Percentiles rank a stretch among this genome's conserved stretches.
Conservation (phyloP, 2,888 invertebrate species). For the Cloeon dipterum region DNA sequence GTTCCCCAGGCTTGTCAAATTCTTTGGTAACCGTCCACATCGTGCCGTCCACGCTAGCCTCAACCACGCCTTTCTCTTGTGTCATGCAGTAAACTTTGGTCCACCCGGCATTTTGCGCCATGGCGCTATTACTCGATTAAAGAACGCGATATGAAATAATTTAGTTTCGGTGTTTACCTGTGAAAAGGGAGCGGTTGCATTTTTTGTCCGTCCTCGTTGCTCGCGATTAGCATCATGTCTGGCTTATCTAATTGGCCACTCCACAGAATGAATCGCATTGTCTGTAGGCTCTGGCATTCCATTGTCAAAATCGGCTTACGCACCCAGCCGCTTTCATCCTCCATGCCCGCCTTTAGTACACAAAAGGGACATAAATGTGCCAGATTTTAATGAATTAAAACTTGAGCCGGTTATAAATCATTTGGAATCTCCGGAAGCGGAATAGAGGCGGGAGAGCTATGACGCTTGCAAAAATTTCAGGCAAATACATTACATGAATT, state of each 20-base stretch:
- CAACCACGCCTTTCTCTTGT: slow-evolving; percentile 42
- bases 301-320: not conserved
- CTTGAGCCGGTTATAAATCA: too few species aligned
- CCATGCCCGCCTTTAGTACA: not conserved
- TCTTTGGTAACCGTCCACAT: not conserved
- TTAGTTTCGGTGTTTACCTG: too few species aligned
- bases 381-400: too few species aligned
- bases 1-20: slow-evolving; percentile 17
- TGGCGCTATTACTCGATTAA: not conserved
- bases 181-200: slow-evolving; percentile 33
- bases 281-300: not conserved
- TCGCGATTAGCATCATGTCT: slow-evolving; percentile 39
- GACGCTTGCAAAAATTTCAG: too few species aligned
- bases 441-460: too few species aligned
- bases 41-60: not conserved
- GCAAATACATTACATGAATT: too few species aligned
- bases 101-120: not conserved
- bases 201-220: slow-evolving; percentile 23
- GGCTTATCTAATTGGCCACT: slow-evolving; percentile 57
- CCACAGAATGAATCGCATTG: slow-evolving; percentile 47
- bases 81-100: not conserved
- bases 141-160: too few species aligned
- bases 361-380: not conserved
- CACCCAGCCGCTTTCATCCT: not conserved
- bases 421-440: too few species aligned